These are phyloP conservation scores for Galaxias olidus DNA, from an alignment of 2,797 vertebrate species.

Conservation along the genomic window DNA sequence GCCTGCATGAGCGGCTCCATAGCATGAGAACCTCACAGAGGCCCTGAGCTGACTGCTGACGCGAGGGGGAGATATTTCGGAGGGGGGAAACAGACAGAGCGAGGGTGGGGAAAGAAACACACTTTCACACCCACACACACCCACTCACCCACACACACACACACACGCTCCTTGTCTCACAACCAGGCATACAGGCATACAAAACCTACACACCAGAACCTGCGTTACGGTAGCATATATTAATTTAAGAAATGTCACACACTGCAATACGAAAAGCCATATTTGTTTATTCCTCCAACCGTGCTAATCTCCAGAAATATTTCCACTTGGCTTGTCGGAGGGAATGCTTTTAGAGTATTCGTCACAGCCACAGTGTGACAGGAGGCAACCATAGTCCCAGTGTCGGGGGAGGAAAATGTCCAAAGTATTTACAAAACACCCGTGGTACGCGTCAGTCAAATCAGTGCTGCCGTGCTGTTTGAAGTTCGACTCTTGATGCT, in stretches of 20 bases:
- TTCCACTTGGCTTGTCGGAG: constrained; percentile 34
- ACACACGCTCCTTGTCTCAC: constrained; percentile 17
- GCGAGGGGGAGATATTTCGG: background rate
- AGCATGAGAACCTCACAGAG: background rate
- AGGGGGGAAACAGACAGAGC: background rate
- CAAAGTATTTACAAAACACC: constrained; percentile 62
- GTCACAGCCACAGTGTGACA: constrained; percentile 47
- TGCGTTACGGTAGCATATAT: background rate
- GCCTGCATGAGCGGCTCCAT: background rate
- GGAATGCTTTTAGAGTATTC: constrained; percentile 40
- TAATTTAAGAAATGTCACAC: constrained; percentile 7
- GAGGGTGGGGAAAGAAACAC: background rate
- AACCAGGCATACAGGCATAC: background rate
- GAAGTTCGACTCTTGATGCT: constrained; percentile 57
- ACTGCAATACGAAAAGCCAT: background rate
- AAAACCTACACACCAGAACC: no score
- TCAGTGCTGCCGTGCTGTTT: constrained; percentile 50
- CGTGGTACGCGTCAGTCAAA: constrained; percentile 54
- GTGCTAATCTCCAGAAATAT: constrained; percentile 32
- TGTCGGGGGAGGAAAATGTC: constrained; percentile 47
- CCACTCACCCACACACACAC: background rate
- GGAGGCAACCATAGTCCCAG: constrained; percentile 33
- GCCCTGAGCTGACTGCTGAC: background rate
- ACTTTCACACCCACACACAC: background rate
- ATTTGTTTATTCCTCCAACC: constrained; percentile 29